These are phyloP conservation scores for Diprion similis DNA, from an alignment of 1,140 invertebrate genomes.

Conservation along the genomic window DNA sequence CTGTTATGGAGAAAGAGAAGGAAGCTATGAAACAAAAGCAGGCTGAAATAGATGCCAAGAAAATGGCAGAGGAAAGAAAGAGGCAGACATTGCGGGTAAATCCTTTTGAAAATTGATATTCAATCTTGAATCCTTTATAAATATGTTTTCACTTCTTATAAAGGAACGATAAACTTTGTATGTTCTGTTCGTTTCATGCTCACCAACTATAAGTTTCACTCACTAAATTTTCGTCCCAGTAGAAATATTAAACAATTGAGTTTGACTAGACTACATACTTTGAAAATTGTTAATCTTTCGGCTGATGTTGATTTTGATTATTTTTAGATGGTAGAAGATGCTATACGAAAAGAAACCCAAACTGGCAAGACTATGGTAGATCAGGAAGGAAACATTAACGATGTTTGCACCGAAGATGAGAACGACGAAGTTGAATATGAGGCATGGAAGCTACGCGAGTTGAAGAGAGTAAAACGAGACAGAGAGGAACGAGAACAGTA, in stretches of 20 bases:
- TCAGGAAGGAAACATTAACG: conserved; percentile 76
- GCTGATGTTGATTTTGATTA: conserved; percentile 16
- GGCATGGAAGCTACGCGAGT: conserved; percentile 95
- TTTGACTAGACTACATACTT: no score
- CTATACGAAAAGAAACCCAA: conserved; percentile 76
- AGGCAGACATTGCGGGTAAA: conserved; percentile 81
- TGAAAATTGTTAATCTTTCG: no score
- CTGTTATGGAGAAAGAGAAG: conserved; percentile 92
- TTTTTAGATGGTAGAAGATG: conserved; percentile 84
- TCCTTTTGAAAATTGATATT: conserved; percentile 9
- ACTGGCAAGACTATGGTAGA: conserved; percentile 62
- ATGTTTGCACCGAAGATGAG: conserved; percentile 96
- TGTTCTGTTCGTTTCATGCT: conserved; percentile 1
- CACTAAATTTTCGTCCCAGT: conserved; percentile 17
- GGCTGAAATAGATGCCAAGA: conserved; percentile 69
- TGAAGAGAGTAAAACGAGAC: conserved; percentile 95
- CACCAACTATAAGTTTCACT: conserved; percentile 1
- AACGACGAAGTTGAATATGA: conserved; percentile 98
- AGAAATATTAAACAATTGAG: conserved; percentile 13
- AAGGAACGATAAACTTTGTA: conserved; percentile 15
- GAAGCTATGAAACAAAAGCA: conserved; percentile 85
- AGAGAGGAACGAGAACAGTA: conserved; percentile 93
- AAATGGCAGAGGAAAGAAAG: conserved; percentile 69
- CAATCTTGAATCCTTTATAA: neutral
- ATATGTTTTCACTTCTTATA: neutral